Evolutionary conservation across 2,888 invertebrate genomes (phyloP).

Genomic region (Pelosia muscerda): DNA sequence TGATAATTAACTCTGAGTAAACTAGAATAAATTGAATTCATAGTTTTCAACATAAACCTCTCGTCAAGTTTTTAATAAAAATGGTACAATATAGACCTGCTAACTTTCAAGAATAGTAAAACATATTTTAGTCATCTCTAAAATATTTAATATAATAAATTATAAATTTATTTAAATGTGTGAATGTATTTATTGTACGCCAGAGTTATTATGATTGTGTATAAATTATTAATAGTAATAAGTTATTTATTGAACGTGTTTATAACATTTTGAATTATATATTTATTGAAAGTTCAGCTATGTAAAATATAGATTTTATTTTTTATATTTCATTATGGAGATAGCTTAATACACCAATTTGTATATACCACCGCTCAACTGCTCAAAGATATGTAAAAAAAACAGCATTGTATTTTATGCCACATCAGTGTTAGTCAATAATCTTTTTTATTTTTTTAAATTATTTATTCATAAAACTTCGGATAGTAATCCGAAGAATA

Average conservation of each 20-base stretch:
- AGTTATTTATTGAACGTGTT: constrained; percentile 20
- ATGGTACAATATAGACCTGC: not conserved
- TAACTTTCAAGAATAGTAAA: not conserved
- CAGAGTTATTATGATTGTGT: constrained; percentile 19
- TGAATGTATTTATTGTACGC: constrained; percentile 68
- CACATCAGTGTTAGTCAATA: not conserved
- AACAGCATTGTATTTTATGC: constrained; percentile 6
- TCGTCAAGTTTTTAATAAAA: not conserved
- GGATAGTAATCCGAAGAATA: not conserved
- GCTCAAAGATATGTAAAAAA: constrained; percentile 11
- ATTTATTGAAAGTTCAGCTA: not conserved
- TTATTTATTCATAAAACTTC: not conserved
- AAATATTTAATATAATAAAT: constrained; percentile 6
- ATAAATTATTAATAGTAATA: constrained; percentile 8
- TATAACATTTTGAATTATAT: not conserved
- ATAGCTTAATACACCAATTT: constrained; percentile 14
- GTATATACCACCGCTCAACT: constrained; percentile 43
- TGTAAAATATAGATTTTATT: not conserved
- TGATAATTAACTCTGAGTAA: not conserved
- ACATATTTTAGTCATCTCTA: not conserved
- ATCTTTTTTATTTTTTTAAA: not conserved
- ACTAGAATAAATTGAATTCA: not conserved
- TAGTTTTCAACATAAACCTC: not conserved
- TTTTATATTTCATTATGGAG: not conserved
- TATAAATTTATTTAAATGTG: constrained; percentile 40